Evolutionary conservation across 2,113 vertebrate species (phyloP).

Genomic region (Sigmodon hispidus): DNA sequence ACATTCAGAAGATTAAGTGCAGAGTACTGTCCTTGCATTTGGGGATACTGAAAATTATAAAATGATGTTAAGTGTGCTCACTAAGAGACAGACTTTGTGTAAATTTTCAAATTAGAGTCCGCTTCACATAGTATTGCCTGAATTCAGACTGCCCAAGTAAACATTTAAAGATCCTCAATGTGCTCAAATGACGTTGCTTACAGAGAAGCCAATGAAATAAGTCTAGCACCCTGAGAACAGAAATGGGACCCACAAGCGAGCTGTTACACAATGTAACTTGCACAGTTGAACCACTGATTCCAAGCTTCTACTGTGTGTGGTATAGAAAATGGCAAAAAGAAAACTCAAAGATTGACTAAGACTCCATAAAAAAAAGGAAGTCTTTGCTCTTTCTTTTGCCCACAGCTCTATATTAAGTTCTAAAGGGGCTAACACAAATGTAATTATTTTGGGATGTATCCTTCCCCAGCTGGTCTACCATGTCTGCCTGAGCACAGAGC

Average conservation of each 20-base stretch:
- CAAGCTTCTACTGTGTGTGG: background rate
- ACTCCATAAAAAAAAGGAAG: background rate
- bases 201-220: background rate
- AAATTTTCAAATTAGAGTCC: conserved; percentile 48
- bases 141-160: conserved; percentile 15
- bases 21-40: conserved; percentile 18
- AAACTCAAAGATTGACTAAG: background rate
- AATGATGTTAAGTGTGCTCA: background rate
- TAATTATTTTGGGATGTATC: background rate
- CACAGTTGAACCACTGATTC: background rate
- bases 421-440: background rate
- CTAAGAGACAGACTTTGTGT: conserved; percentile 53
- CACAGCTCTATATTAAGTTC: background rate
- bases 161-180: background rate
- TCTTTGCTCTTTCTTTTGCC: background rate
- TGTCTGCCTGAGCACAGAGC: background rate
- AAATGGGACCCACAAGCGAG: background rate
- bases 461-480: background rate
- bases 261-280: background rate
- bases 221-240: background rate
- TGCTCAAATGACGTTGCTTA: background rate
- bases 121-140: background rate
- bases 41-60: conserved; percentile 26
- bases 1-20: conserved; percentile 46
- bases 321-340: background rate